Evolutionary conservation across 2,888 invertebrate genomes (phyloP), one percentile per base, ranked within the genome.

Genomic region (Teleiodes luculella): DNA sequence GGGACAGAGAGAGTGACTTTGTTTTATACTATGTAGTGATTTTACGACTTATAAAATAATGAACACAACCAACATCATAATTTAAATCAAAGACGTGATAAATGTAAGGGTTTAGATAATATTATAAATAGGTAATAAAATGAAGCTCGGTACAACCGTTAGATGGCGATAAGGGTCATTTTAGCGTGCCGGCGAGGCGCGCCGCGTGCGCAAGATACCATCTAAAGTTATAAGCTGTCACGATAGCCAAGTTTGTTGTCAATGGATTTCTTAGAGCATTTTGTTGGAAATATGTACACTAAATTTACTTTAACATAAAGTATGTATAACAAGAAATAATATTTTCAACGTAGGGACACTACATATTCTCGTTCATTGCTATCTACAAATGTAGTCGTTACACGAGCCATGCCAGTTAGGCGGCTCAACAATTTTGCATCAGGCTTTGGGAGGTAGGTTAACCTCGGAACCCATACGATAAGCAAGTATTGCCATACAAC

Each of bases 121-220:
- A 43, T 43, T 43, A 43, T 43, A 43, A 43, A 43, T 43, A 43
- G 24, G 24, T 43, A 43, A 28, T 43, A 43, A 43, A 43, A 28
- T 24, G 24, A 43, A 28, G 13, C 43, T 41, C 24, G 28, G 28
- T 43, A 43, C 31, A 16, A 46, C 46, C 46, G 46, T 46, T 46
- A 46, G 46, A 43, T 43, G 13, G 46, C 13, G 46, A 46, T 46
- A 20, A 20, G 6, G 11, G 16, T 18, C 20, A 43, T 18, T 30
- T 31, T 46, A 46, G 31, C 31, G 30, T 16, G 16, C 10, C 10
- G 31, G 28, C 43, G 28, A 28, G 28, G 24, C 43, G 11, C 28
- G 43, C 28, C 28, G 43, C 43, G 28, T 43, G 43, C 24, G n/a
- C 24, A 43, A 2, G 43, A 43, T 43, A 13, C 13, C n/a, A 43